Conservation (phyloP, 2,797 vertebrate species). For the Octomys mimax region DNA sequence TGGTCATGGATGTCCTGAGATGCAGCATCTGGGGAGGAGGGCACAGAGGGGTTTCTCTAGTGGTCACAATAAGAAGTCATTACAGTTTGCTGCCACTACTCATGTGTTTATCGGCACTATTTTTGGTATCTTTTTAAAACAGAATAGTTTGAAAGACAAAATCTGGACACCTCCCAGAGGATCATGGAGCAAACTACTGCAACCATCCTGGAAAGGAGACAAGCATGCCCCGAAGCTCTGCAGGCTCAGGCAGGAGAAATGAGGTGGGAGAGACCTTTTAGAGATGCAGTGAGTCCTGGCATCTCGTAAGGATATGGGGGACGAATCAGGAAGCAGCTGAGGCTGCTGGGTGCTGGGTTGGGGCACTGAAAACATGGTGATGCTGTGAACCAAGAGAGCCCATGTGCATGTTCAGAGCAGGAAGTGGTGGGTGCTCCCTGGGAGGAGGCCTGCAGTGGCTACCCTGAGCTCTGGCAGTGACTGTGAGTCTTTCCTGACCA, state of each 20-base stretch:
- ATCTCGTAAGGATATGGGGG: neutral
- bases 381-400: neutral
- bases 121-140: neutral
- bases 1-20: neutral
- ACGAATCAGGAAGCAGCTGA: neutral
- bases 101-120: neutral
- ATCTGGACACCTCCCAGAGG: neutral
- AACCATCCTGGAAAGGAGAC: neutral
- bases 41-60: neutral
- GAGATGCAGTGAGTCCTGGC: neutral
- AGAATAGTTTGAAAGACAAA: neutral
- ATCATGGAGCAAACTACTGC: neutral
- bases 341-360: fast-evolving
- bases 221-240: neutral
- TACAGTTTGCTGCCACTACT: neutral
- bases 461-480: neutral
- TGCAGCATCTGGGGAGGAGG: neutral
- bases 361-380: fast-evolving
- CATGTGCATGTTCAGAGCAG: neutral
- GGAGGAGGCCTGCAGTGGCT: neutral
- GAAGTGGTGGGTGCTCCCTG: neutral
- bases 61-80: neutral
- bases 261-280: neutral
- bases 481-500: neutral
- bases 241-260: neutral